phyloP scores from a whole-genome alignment of 2,113 vertebrate genomes.

The Pardalotus punctatus region DNA sequence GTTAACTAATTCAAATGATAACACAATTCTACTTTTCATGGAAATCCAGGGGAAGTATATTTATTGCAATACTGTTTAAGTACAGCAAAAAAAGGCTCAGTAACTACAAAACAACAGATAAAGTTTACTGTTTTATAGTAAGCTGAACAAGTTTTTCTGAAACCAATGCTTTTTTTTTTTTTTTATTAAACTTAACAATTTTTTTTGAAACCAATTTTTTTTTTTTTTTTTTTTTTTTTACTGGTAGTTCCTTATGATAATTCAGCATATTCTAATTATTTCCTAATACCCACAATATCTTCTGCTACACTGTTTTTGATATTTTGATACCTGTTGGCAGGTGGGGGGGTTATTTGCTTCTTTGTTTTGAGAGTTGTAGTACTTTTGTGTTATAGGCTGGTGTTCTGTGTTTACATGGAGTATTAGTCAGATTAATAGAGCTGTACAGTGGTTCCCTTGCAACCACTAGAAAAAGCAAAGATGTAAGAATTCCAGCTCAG shows the following conservation, averaged over 20 bases:
- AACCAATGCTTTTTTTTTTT: rapidly evolving
- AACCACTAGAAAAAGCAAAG: not conserved
- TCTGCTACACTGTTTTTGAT: not conserved
- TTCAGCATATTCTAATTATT: not conserved
- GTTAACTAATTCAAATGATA: not conserved
- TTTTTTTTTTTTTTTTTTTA: too few species aligned
- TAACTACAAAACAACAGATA: not conserved
- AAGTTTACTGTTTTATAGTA: not conserved
- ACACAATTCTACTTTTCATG: not conserved
- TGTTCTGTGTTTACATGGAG: not conserved
- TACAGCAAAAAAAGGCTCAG: not conserved
- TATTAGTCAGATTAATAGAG: not conserved
- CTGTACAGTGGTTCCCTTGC: not conserved
- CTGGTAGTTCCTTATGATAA: not conserved
- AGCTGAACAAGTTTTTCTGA: not conserved
- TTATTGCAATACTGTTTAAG: not conserved
- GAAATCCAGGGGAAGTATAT: not conserved
- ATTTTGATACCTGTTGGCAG: not conserved
- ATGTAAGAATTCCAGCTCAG: not conserved
- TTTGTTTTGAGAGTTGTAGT: not conserved
- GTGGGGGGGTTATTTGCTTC: not conserved
- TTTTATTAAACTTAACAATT: not conserved
- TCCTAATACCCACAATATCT: not conserved
- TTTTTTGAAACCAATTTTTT: not conserved
- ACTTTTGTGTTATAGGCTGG: not conserved